Evolutionary conservation across 1,140 invertebrate genomes (phyloP).

Genomic region (Aricia agestis): DNA sequence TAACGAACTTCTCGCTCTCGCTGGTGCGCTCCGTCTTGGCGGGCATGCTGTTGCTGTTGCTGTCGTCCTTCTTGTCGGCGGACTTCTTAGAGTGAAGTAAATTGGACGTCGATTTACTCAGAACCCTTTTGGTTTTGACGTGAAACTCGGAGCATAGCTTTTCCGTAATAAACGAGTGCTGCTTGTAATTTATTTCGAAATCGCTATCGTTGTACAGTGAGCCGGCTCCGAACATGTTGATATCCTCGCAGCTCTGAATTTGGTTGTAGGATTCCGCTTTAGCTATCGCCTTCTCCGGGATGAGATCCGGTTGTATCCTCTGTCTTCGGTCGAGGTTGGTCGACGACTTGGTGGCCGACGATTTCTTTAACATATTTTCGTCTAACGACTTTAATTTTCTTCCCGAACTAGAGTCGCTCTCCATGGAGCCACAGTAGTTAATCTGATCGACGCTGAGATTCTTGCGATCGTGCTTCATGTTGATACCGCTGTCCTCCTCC

Average conservation of each 20-base stretch:
- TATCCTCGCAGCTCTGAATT: conserved; percentile 75
- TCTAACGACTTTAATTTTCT: conserved; percentile 70
- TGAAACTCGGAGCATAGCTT: conserved; percentile 80
- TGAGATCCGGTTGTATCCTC: conserved; percentile 72
- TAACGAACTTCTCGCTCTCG: conserved; percentile 56
- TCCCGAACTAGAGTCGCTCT: conserved; percentile 70
- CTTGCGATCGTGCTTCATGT: conserved; percentile 69
- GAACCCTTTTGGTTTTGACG: conserved; percentile 77
- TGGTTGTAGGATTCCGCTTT: conserved; percentile 74
- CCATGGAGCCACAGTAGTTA: conserved; percentile 73
- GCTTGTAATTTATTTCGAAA: conserved; percentile 71
- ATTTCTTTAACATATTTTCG: conserved; percentile 70
- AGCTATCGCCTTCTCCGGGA: conserved; percentile 71
- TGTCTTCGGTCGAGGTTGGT: conserved; percentile 70
- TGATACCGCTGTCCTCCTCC: conserved; percentile 67
- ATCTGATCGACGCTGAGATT: conserved; percentile 74
- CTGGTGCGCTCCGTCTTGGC: conserved; percentile 61
- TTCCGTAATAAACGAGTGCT: conserved; percentile 78
- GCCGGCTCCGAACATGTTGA: conserved; percentile 71
- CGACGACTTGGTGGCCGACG: conserved; percentile 64
- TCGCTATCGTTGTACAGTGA: conserved; percentile 70
- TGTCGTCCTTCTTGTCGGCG: conserved; percentile 63
- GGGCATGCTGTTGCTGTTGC: conserved; percentile 70
- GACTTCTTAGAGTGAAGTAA: conserved; percentile 74
- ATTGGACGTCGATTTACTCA: conserved; percentile 79